Evolutionary conservation across 2,797 vertebrate genomes (phyloP).

Genomic region (Lycodopsis pacificus): DNA sequence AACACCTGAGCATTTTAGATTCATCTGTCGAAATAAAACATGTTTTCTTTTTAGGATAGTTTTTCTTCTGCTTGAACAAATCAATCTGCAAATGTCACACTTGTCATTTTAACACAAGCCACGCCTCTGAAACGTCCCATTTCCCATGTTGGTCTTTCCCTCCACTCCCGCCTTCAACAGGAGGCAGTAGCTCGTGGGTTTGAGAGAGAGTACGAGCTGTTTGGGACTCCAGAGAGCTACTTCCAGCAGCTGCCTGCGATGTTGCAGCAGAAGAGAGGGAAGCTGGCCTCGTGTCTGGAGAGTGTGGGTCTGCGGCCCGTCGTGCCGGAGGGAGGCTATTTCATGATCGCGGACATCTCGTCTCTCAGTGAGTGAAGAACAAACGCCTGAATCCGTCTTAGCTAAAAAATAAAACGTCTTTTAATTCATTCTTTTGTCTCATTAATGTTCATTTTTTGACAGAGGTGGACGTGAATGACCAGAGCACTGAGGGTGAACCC

Average conservation of each 20-base stretch:
- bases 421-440: not conserved
- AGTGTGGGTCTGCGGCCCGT: slow-evolving; percentile 88
- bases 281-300: slow-evolving; percentile 85
- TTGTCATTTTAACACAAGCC: not conserved
- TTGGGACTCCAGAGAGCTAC: slow-evolving; percentile 90
- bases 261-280: slow-evolving; percentile 85
- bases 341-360: slow-evolving; percentile 91
- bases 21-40: not conserved
- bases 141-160: not conserved
- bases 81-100: not conserved
- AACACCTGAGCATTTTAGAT: not conserved
- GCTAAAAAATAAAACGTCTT: too few relatives aligned
- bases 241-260: slow-evolving; percentile 86
- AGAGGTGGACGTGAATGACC: slow-evolving; percentile 86
- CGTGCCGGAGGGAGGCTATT: slow-evolving; percentile 93
- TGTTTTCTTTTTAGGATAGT: not conserved
- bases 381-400: not conserved
- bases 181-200: slow-evolving; percentile 91
- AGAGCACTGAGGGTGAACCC: slow-evolving; percentile 72
- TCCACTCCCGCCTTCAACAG: slow-evolving; percentile 70
- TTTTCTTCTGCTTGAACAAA: not conserved
- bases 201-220: slow-evolving; percentile 84
- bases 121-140: not conserved
- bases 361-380: slow-evolving; percentile 86
- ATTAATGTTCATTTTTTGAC: slow-evolving; percentile 30